Evolutionary conservation across 1,140 invertebrate genomes (phyloP).

Genomic region (Drosophila bipectinata): DNA sequence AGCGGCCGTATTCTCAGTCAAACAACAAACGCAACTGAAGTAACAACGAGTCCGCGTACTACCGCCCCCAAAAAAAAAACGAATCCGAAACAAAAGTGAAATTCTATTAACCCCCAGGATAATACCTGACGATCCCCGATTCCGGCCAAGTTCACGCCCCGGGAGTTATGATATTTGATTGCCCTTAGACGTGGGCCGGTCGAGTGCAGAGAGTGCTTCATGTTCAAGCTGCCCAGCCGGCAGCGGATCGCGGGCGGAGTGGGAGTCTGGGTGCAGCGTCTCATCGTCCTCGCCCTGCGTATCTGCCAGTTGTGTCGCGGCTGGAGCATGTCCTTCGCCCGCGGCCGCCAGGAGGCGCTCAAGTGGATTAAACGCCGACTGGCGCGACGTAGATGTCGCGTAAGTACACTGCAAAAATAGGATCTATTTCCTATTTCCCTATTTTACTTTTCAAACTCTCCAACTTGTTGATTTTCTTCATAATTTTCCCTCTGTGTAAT

Average conservation of each 20-base stretch:
- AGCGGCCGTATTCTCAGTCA: slow-evolving; percentile 74
- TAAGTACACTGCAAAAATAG: slow-evolving; percentile 26
- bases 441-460: neutral
- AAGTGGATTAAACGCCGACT: slow-evolving; percentile 74
- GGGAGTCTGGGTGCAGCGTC: slow-evolving; percentile 67
- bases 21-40: slow-evolving; percentile 80
- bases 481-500: neutral
- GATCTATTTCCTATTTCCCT: neutral
- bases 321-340: slow-evolving; percentile 69
- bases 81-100: slow-evolving; percentile 40
- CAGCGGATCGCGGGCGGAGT: slow-evolving; percentile 31
- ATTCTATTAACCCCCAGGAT: slow-evolving; percentile 14
- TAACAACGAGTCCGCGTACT: slow-evolving; percentile 63
- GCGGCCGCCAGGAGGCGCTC: slow-evolving; percentile 61
- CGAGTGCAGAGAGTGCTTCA: slow-evolving; percentile 33
- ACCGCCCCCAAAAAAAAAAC: slow-evolving; percentile 6
- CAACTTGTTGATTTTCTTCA: neutral
- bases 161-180: slow-evolving; percentile 56
- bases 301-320: slow-evolving; percentile 62
- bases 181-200: slow-evolving; percentile 1
- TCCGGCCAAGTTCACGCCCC: no score
- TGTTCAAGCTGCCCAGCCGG: slow-evolving; percentile 60
- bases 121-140: neutral
- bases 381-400: slow-evolving; percentile 53
- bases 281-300: slow-evolving; percentile 56